Conservation (phyloP, 2,113 vertebrate species). For the Pleuronectes platessa region DNA sequence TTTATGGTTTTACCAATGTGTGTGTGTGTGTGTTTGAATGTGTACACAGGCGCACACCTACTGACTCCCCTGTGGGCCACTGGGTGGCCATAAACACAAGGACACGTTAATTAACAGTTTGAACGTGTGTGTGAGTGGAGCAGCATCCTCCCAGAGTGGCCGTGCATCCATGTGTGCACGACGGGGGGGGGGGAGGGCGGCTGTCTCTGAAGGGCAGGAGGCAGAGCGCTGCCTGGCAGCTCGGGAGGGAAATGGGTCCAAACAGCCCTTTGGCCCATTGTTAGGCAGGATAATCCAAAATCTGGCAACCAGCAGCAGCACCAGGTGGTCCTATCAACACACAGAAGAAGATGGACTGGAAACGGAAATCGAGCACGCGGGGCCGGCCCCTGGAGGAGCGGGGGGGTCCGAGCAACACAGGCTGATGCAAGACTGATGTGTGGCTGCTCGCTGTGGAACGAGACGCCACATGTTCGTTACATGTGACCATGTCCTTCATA, state of each 20-base stretch:
- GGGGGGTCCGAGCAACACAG: conserved; percentile 38
- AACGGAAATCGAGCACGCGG: conserved; percentile 16
- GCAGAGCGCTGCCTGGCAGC: conserved; percentile 55
- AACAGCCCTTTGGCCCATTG: conserved; percentile 68
- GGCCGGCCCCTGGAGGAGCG: conserved; percentile 32
- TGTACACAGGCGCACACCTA: conserved; percentile 32
- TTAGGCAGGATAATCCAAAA: conserved; percentile 70
- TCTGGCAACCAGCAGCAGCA: conserved; percentile 60
- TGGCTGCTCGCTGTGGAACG: conserved; percentile 5
- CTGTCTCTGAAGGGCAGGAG: conserved; percentile 67
- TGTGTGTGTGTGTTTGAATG: conserved; percentile 30
- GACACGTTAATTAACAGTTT: conserved; percentile 74
- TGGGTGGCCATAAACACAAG: conserved; percentile 73
- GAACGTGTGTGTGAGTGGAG: conserved; percentile 48
- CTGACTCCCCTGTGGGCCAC: conserved; percentile 54
- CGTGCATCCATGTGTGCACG: conserved; percentile 57
- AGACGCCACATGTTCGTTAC: background rate
- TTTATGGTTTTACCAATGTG: conserved; percentile 12
- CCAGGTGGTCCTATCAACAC: conserved; percentile 74
- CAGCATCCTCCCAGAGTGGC: conserved; percentile 42
- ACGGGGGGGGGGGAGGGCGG: conserved; percentile 27
- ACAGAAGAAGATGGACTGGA: conserved; percentile 18
- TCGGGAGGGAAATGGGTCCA: conserved; percentile 49
- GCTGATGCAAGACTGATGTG: conserved; percentile 43
- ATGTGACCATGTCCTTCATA: background rate